A percentile compares a stretch with the other conserved stretches of the same genome.
Evolutionary conservation across 2,113 vertebrate genomes (phyloP).

Genomic region (Eolophus roseicapilla): DNA sequence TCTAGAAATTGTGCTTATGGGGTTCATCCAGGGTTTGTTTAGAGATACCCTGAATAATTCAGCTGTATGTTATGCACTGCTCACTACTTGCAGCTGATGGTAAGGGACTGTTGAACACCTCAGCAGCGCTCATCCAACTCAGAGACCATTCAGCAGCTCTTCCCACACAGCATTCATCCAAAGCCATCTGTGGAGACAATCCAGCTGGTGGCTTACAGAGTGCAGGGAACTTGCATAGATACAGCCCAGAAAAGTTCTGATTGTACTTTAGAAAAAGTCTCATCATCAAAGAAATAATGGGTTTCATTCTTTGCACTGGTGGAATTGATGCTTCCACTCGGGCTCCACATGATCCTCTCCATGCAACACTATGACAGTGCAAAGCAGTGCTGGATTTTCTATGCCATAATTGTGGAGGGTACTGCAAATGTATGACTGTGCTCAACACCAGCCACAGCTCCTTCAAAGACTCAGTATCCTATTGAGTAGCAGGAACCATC

Average conservation of each 20-base stretch:
- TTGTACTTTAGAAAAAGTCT: neutral
- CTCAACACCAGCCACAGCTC: neutral
- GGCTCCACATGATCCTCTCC: neutral
- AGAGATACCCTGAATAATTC: neutral
- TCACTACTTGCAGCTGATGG: neutral
- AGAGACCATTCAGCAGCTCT: neutral
- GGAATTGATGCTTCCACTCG: neutral
- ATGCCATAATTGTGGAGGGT: too few relatives aligned
- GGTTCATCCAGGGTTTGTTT: neutral
- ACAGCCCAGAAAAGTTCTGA: neutral
- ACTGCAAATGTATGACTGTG: neutral
- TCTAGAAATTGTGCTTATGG: neutral
- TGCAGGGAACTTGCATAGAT: neutral
- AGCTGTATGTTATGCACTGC: neutral
- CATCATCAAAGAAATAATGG: neutral
- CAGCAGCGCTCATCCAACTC: neutral
- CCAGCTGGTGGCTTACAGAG: neutral
- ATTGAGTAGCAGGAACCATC: neutral
- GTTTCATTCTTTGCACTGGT: neutral
- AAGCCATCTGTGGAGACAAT: neutral
- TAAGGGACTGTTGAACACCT: neutral
- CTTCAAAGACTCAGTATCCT: neutral
- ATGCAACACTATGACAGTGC: neutral
- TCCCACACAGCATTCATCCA: neutral
- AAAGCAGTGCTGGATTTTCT: neutral